Evolutionary conservation across 2,797 vertebrate species (phyloP), one percentile per base, ranked within the genome.

Genomic region (Eidolon dupreanum): DNA sequence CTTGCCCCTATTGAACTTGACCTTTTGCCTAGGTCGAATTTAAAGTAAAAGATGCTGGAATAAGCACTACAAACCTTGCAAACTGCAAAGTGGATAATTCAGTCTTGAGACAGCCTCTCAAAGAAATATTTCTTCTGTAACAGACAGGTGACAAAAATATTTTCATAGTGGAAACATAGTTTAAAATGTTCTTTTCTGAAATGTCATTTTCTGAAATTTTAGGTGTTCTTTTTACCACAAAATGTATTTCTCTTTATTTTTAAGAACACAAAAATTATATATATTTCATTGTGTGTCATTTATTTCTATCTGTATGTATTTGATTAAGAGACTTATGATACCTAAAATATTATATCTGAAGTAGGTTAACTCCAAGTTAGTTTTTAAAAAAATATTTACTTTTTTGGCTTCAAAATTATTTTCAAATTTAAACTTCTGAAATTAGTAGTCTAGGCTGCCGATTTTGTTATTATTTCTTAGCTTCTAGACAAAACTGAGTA

Each of bases 401-500:
- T 93, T 8, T 90, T 87, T 65, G 51, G 22, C 2, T 77, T 93
- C 1, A 68, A 93, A 92, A 74, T 33, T 10, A 87, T 51, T 88
- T 95, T 77, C 26, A 89, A 61, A 88, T 82, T 95, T 82, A 90
- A 94, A 94, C 13, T 95, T 95, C 49, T 82, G 68, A 97, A 96
- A 92, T 17, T 5, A 85, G 3, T n/a, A 90, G 11, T 78, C 66
- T 26, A 26, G 5, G 0, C 10, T 96, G 17, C 9, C 63, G 92
- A 38, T 97, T 97, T 53, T 53, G 78, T 87, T 95, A 95, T 94
- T 93, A 36, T 95, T 97, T 13, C 6, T 59, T 90, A 94, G 31
- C 63, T 95, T 96, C 77, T 94, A 49, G 36, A 88, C 20, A 96
- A 51, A 92, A 93, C 53, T 82, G 7, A 31, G 8, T 75, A 20